Percentiles rank a stretch among this genome's conserved stretches.
Conservation (phyloP, 2,797 vertebrate genomes). For the Mareca penelope region DNA sequence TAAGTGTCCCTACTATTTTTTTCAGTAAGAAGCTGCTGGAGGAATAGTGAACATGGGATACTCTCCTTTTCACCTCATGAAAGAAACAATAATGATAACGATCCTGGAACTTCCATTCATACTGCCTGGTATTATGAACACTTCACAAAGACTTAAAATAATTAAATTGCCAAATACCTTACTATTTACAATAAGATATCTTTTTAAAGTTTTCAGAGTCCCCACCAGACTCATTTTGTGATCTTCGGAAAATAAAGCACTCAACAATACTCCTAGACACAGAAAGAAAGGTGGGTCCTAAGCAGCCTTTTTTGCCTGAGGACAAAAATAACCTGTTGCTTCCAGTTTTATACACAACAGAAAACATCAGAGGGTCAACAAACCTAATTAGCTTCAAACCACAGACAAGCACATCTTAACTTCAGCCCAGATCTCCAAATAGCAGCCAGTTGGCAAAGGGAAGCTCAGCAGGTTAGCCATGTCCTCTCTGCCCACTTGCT, state of each 20-base stretch:
- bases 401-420: constrained; percentile 25
- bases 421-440: constrained; percentile 3
- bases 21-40: background rate
- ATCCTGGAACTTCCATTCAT: background rate
- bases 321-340: background rate
- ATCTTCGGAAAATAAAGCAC: background rate
- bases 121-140: background rate
- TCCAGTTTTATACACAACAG: background rate
- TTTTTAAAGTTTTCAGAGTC: background rate
- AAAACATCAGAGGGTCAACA: background rate
- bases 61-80: background rate
- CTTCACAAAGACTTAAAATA: background rate
- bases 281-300: background rate
- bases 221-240: background rate
- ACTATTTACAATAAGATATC: background rate
- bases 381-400: constrained; percentile 11
- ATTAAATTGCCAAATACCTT: background rate
- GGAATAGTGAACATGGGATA: background rate
- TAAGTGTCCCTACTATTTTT: background rate
- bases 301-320: background rate
- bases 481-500: constrained; percentile 33
- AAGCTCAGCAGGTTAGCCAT: constrained; percentile 35
- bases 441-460: constrained; percentile 18
- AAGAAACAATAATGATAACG: background rate
- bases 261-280: background rate